Evolutionary conservation across 37 sponge, comb jelly and placozoan species (phyloP), one percentile per base, ranked within the genome.

Genomic region (Halichondria panicea): DNA sequence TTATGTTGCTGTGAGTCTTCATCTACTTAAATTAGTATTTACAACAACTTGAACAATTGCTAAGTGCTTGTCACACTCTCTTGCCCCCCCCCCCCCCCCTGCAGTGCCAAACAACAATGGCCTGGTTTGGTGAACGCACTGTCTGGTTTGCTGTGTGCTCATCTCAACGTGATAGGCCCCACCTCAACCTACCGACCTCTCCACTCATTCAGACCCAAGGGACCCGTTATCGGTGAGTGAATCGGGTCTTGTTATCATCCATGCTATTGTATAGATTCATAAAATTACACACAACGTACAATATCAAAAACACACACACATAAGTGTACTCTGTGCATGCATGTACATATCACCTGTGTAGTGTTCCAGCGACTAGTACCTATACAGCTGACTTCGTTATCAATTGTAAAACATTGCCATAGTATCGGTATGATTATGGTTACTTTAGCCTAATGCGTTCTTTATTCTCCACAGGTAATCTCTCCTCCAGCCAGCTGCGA

Each of bases 81-180:
- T 55, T 4, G 39, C 36, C 50, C 72, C 37, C 57, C 36, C 70
- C 53, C 33, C 27, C 34, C 39, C 38, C 36, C 38, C 72, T 40
- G n/a, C 58, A 93, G 90, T 85, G 66, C 63, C 22, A 81, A 83
- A 11, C 13, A 13, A 3, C 77, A 82, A 50, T 96, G 97, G 97
- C 52, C 67, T 12, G 97, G 91, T 7, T 73, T 96, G 66, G 82
- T 91, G 57, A 85, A 93, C 46, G 88, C 86, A 9, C n/a, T 96
- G 78, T 93, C 94, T 44, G 97, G 97, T 61, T 74, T 96, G 35
- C 33, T 93, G n/a, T 93, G 94, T 69, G 84, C 97, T 43, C 93
- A 93, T 19, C 89, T 96, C 35, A 90, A 84, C 57, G 66, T 77
- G 72, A 90, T 96, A 41, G 72, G 81, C 46, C 57, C 81, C n/a